A percentile compares a stretch with the other conserved stretches of the same genome.
Conservation (phyloP, 2,888 invertebrate genomes). For the Trimorus sp. region DNA sequence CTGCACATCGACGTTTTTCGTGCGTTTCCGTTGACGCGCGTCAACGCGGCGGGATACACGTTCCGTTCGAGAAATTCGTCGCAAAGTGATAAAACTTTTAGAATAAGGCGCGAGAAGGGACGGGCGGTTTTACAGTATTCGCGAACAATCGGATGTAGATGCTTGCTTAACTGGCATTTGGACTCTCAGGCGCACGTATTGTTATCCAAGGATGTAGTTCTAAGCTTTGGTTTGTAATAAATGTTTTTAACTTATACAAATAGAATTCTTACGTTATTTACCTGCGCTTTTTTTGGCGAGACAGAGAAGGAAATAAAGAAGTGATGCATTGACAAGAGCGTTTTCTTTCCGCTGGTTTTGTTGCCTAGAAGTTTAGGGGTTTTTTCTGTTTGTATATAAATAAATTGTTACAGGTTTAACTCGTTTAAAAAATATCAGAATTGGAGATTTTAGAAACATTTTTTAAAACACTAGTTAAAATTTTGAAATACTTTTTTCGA, state of each 20-base stretch:
- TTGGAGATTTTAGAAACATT: no score
- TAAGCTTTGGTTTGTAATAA: slow-evolving; percentile 81
- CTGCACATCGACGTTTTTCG: background rate
- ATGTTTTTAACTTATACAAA: slow-evolving; percentile 77
- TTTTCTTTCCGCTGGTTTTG: background rate
- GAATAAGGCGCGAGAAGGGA: slow-evolving; percentile 47
- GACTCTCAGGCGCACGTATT: slow-evolving; percentile 79
- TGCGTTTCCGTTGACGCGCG: slow-evolving; percentile 8
- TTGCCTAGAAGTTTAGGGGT: no score
- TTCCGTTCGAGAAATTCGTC: slow-evolving; percentile 53
- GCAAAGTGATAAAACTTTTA: slow-evolving; percentile 68
- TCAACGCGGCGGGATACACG: slow-evolving; percentile 36
- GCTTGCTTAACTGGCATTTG: slow-evolving; percentile 65
- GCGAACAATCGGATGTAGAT: slow-evolving; percentile 7
- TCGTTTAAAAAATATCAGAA: no score
- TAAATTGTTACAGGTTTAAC: no score
- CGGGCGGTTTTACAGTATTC: slow-evolving; percentile 23
- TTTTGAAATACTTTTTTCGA: no score
- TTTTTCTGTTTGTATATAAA: no score
- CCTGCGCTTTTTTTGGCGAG: slow-evolving; percentile 15
- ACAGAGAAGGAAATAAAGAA: slow-evolving; percentile 23
- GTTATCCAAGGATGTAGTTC: slow-evolving; percentile 76
- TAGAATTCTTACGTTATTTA: slow-evolving; percentile 38
- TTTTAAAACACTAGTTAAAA: no score
- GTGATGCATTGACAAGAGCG: slow-evolving; percentile 13